Percentiles rank a stretch among this genome's conserved stretches.
Conservation (phyloP, 1,140 invertebrate genomes). For the Bombus terrestris region DNA sequence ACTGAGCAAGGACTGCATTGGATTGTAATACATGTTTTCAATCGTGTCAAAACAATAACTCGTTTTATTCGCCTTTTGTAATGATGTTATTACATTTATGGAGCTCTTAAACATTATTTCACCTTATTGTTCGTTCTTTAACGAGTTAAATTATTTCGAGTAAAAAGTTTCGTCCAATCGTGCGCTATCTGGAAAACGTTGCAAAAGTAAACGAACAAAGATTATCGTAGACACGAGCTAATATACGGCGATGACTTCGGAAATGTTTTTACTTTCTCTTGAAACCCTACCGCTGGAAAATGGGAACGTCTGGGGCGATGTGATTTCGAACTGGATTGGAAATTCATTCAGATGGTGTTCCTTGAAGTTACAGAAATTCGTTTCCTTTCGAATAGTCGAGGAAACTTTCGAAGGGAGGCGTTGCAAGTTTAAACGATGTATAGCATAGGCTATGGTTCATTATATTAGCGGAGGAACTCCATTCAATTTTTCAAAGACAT, state of each 20-base stretch:
- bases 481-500: conserved; percentile 31
- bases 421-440: conserved; percentile 50
- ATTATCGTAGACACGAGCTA: conserved; percentile 18
- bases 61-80: too few species aligned
- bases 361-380: conserved; percentile 48
- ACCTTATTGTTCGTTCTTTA: too few species aligned
- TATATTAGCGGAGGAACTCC: conserved; percentile 1
- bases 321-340: conserved; percentile 52
- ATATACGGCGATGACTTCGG: conserved; percentile 61
- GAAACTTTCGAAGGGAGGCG: conserved; percentile 37
- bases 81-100: too few species aligned
- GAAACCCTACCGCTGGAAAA: conserved; percentile 49
- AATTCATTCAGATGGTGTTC: conserved; percentile 51
- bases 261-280: conserved; percentile 47
- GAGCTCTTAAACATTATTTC: too few species aligned
- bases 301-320: conserved; percentile 40
- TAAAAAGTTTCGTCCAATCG: not conserved
- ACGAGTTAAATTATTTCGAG: too few species aligned
- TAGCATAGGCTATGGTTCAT: conserved; percentile 42
- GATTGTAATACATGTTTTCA: not conserved
- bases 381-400: conserved; percentile 27
- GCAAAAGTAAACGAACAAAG: conserved; percentile 12
- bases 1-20: not conserved
- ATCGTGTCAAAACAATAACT: too few species aligned
- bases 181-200: not conserved